Conservation (phyloP, 2,888 invertebrate species). For the Leucophora obtusa region DNA sequence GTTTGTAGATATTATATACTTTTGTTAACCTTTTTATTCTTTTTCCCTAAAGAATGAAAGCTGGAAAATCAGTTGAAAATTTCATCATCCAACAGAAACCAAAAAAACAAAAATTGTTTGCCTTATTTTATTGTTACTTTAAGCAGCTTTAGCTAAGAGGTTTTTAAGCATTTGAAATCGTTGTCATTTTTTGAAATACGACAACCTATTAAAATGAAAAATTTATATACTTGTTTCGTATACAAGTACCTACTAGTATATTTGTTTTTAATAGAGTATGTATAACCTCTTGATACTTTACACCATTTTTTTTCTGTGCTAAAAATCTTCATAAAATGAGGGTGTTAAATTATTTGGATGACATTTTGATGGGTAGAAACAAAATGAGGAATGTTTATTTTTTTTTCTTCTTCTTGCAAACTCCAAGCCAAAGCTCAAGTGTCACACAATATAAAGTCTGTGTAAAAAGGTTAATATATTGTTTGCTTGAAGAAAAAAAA, state of each 20-base stretch:
- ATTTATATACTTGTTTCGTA: slow-evolving; percentile 10
- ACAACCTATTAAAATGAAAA: slow-evolving; percentile 23
- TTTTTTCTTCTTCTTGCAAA: not conserved
- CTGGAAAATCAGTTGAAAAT: not conserved
- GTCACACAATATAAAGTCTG: slow-evolving; percentile 9
- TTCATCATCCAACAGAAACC: not conserved
- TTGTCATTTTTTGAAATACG: slow-evolving; percentile 49
- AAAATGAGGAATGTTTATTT: not conserved
- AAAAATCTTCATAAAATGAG: not conserved
- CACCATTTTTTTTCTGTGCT: slow-evolving; percentile 12
- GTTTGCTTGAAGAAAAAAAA: slow-evolving; percentile 8
- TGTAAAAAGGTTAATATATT: not conserved
- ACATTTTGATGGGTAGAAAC: slow-evolving; percentile 10
- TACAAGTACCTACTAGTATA: not conserved
- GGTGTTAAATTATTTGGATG: not conserved
- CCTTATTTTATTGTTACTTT: slow-evolving; percentile 6
- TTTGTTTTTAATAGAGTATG: not conserved
- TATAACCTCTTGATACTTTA: slow-evolving; percentile 31
- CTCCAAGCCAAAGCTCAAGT: slow-evolving; percentile 20
- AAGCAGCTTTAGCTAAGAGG: slow-evolving; percentile 25
- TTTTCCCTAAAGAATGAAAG: not conserved
- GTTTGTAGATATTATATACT: not conserved
- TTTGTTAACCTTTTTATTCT: slow-evolving; percentile 6
- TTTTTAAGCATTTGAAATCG: slow-evolving; percentile 23
- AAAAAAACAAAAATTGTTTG: not conserved